Evolutionary conservation across 92 coral and sea anemone genomes (phyloP), one percentile per base, ranked within the genome.

Genomic region (Galaxea fascicularis): DNA sequence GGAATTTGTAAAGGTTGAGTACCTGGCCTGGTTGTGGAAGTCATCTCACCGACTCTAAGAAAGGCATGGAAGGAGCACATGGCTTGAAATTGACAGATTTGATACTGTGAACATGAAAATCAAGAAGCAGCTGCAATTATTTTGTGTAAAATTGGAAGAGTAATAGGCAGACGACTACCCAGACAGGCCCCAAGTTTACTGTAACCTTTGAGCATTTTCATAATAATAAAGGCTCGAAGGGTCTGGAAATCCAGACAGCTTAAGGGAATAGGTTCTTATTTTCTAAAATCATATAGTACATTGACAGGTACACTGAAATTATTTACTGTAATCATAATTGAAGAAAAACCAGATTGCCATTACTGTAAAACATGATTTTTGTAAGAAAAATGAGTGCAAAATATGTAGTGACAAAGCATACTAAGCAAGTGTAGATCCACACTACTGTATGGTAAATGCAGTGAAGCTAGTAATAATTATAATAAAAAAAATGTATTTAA

Each of bases 41-140:
- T 80, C 67, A 91, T 90, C 64, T 90, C 93, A 20, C 90, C 93
- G 14, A 67, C n/a, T n/a, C n/a, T n/a, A n/a, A n/a, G n/a, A 51
- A 89, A 89, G 20, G 93, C 93, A 18, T n/a, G n/a, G n/a, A 82
- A 14, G n/a, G 93, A 56, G 74, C 90, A 90, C 93, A 90, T 90
- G 29, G 91, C 91, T 52, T 82, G 73, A 49, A 90, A 87, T 54
- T 60, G 81, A 77, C 77, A 65, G 26, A 54, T 51, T 27, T 86
- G 53, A 72, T 82, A 90, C 63, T 30, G 17, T 0, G 85, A 45
- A 45, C 71, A 54, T 10, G 88, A 52, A 45, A 86, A 75, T 27
- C 52, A 11, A 0, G 78, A 45, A 51, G 85, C 67, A 47, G 89
- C 85, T 74, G 8, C 68, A 7, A 83, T 25, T 26, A 89, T 45